Percentiles rank a stretch among this genome's conserved stretches.
These are phyloP conservation scores for Saccostrea cuccullata DNA, from an alignment of 1,140 invertebrate species.

Conservation along the genomic window DNA sequence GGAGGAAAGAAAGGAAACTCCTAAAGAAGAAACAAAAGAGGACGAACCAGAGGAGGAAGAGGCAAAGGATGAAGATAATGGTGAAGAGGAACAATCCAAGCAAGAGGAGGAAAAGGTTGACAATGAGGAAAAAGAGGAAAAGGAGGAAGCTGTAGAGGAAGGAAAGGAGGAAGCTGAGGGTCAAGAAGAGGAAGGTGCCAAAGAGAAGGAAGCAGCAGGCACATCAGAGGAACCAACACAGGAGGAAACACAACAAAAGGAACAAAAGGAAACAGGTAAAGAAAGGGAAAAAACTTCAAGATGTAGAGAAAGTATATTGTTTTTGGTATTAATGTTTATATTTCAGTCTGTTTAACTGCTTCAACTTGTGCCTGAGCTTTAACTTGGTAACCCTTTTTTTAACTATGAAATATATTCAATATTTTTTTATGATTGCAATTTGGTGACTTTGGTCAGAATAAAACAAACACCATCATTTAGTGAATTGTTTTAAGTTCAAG, in stretches of 20 bases:
- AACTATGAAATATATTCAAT: too few species aligned
- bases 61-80: conserved; percentile 29
- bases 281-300: neutral
- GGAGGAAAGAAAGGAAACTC: conserved; percentile 1
- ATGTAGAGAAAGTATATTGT: too few species aligned
- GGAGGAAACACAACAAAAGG: neutral
- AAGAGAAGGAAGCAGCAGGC: neutral
- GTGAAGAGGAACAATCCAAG: conserved; percentile 37
- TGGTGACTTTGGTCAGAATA: neutral
- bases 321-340: too few species aligned
- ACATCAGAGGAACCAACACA: neutral
- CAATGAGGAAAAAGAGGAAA: conserved; percentile 35
- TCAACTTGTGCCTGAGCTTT: too few species aligned
- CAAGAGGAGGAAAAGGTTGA: conserved; percentile 46
- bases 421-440: too few species aligned
- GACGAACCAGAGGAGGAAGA: neutral
- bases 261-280: conserved; percentile 21
- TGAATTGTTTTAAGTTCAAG: neutral
- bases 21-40: conserved; percentile 12
- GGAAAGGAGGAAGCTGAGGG: conserved; percentile 32
- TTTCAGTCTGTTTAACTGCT: too few species aligned
- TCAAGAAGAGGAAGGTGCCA: neutral
- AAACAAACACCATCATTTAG: neutral
- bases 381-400: too few species aligned
- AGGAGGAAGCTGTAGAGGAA: conserved; percentile 13